phyloP scores from a whole-genome alignment of 2,113 vertebrate genomes.

The Phasianus colchicus region DNA sequence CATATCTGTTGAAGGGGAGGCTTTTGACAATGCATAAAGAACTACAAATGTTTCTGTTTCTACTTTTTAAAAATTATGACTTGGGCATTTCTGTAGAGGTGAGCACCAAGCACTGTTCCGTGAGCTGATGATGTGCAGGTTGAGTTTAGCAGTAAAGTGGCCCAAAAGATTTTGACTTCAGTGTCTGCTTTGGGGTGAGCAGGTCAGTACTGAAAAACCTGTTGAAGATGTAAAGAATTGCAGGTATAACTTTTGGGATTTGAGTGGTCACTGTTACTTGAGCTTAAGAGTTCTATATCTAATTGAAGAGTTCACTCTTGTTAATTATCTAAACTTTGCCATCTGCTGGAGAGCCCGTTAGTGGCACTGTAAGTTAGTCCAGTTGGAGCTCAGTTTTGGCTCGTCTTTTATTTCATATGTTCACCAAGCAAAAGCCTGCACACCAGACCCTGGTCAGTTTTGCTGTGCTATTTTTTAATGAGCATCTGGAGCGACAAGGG shows the following conservation, averaged over 20 bases:
- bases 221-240: not conserved
- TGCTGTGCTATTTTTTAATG: not conserved
- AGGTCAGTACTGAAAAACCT: not conserved
- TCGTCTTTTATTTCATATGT: slow-evolving; percentile 20
- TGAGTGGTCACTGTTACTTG: not conserved
- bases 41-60: not conserved
- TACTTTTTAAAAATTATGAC: not conserved
- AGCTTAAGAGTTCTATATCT: not conserved
- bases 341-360: slow-evolving; percentile 64
- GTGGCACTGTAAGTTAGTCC: slow-evolving; percentile 40
- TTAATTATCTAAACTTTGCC: slow-evolving; percentile 68
- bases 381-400: slow-evolving; percentile 27
- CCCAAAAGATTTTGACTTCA: not conserved
- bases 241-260: not conserved
- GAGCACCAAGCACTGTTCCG: not conserved
- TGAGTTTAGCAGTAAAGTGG: not conserved
- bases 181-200: not conserved
- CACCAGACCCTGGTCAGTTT: not conserved
- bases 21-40: not conserved
- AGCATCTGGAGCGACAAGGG: not conserved
- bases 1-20: not conserved
- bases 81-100: not conserved
- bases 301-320: slow-evolving; percentile 34
- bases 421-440: slow-evolving; percentile 20
- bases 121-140: not conserved